Evolutionary conservation across 2,888 invertebrate genomes (phyloP).

Genomic region (Dasypogon diadema): DNA sequence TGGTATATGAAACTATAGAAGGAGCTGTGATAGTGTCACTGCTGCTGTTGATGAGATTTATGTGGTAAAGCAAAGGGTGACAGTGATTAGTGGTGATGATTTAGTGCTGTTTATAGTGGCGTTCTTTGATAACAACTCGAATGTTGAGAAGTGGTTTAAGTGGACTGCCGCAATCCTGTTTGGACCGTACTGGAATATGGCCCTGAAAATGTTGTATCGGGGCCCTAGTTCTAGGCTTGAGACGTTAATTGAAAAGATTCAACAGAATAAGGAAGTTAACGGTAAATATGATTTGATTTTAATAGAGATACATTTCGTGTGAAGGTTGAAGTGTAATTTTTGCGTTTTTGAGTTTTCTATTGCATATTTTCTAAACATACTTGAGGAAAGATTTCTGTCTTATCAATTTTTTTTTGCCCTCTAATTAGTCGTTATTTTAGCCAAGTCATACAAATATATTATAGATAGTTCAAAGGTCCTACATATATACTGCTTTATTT

Average conservation of each 20-base stretch:
- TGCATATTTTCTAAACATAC: too few relatives aligned
- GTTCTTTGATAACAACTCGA: conserved; percentile 32
- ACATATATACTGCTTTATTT: too few relatives aligned
- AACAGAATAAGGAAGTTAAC: conserved; percentile 79
- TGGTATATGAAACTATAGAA: neutral
- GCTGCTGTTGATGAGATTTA: neutral
- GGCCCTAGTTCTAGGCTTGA: conserved; percentile 88
- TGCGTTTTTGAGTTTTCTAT: too few relatives aligned
- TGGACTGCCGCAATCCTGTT: conserved; percentile 39
- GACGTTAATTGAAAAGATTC: conserved; percentile 88
- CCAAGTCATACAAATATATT: too few relatives aligned
- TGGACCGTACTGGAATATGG: conserved; percentile 62
- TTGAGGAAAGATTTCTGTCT: too few relatives aligned
- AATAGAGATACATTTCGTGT: too few relatives aligned
- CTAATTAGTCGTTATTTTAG: too few relatives aligned
- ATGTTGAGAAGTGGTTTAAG: conserved; percentile 32
- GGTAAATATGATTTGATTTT: conserved; percentile 49
- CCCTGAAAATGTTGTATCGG: conserved; percentile 81
- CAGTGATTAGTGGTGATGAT: neutral
- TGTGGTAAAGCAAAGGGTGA: neutral
- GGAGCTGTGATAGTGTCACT: neutral
- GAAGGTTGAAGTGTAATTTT: neutral
- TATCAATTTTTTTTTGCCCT: neutral
- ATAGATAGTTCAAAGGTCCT: too few relatives aligned
- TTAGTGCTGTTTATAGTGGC: conserved; percentile 22